These are phyloP conservation scores for Phalanger gymnotis DNA, from an alignment of 2,797 vertebrate species.

Conservation along the genomic window DNA sequence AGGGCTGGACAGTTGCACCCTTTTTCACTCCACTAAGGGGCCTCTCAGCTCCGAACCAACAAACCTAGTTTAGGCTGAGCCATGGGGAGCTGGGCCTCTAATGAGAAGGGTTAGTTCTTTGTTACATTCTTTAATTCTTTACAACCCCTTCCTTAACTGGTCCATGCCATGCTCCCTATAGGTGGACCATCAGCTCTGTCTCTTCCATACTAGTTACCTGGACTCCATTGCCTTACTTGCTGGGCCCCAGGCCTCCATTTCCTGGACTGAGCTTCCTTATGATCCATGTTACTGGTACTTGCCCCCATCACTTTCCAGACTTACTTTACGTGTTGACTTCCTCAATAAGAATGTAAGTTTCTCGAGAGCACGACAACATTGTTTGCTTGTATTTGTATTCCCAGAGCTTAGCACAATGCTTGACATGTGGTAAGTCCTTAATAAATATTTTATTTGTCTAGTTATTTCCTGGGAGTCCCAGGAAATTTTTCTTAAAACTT, in stretches of 20 bases:
- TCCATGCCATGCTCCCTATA: neutral
- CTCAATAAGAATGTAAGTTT: neutral
- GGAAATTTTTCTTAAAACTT: neutral
- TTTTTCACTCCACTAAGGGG: too few relatives aligned
- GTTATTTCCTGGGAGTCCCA: neutral
- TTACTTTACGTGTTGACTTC: neutral
- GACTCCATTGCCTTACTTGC: too few relatives aligned
- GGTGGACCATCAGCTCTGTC: neutral
- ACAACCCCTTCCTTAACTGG: neutral
- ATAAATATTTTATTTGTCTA: neutral
- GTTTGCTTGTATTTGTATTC: neutral
- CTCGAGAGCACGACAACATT: neutral
- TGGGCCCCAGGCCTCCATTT: too few relatives aligned
- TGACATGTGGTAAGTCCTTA: too few relatives aligned
- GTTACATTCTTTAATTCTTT: neutral
- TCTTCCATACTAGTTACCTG: neutral
- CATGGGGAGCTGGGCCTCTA: neutral
- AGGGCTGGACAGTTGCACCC: too few relatives aligned
- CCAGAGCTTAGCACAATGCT: too few relatives aligned
- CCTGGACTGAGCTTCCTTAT: neutral
- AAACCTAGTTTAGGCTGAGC: neutral
- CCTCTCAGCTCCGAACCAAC: neutral
- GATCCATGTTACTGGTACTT: neutral
- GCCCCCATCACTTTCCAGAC: neutral
- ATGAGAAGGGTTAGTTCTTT: neutral